These are phyloP conservation scores for Muscicapa comitata DNA, from an alignment of 2,797 vertebrate species.

Conservation along the genomic window DNA sequence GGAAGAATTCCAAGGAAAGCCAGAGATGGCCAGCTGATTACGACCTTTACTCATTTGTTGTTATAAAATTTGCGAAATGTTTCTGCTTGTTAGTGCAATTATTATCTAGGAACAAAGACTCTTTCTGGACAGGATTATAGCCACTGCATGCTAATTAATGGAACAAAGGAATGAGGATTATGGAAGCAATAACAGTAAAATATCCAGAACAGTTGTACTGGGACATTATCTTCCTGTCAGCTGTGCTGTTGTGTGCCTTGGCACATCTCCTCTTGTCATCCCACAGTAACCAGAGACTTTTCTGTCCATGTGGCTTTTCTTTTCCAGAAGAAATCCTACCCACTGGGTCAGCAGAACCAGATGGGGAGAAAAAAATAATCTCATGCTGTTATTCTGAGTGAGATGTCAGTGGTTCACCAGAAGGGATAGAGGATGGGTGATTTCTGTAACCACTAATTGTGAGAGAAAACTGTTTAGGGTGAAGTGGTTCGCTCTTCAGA, in stretches of 20 bases:
- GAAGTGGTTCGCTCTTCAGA: not conserved
- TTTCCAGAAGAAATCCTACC: not conserved
- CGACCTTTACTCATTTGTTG: not conserved
- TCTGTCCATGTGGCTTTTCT: not conserved
- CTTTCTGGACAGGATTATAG: conserved; percentile 7
- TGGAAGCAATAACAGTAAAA: conserved; percentile 29
- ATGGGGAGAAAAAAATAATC: not conserved
- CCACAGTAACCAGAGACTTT: not conserved
- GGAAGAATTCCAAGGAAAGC: not conserved
- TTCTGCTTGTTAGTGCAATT: not conserved
- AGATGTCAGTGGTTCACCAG: not conserved
- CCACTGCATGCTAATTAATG: not conserved
- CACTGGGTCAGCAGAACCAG: not conserved
- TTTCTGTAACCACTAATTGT: not conserved
- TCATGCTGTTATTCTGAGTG: not conserved
- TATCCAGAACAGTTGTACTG: not conserved
- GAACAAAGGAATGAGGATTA: conserved; percentile 23
- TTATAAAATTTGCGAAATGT: not conserved
- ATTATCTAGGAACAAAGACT: not conserved
- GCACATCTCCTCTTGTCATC: not conserved
- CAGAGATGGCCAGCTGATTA: not conserved
- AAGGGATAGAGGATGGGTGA: not conserved
- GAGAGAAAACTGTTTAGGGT: not conserved
- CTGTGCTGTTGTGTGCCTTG: conserved; percentile 7
- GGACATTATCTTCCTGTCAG: not conserved